These are phyloP conservation scores for Cyphomyrus plagiostoma DNA, from an alignment of 2,113 vertebrate genomes.

Conservation along the genomic window DNA sequence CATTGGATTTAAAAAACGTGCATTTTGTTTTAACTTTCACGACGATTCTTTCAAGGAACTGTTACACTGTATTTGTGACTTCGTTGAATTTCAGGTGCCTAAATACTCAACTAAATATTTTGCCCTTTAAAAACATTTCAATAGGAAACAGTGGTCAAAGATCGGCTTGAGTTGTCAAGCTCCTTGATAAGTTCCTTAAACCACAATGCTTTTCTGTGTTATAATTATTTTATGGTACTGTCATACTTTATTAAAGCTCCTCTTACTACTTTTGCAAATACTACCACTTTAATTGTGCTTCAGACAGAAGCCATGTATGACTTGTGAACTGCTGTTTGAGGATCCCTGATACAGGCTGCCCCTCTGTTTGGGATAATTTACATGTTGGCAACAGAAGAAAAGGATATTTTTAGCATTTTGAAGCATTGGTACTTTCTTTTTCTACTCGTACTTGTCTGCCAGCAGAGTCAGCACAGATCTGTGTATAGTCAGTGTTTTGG, in stretches of 20 bases:
- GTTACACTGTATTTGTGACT: background rate
- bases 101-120: background rate
- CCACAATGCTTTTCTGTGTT: background rate
- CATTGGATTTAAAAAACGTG: background rate
- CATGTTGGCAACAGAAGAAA: background rate
- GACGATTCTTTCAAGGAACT: background rate
- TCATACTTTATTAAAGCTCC: background rate
- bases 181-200: background rate
- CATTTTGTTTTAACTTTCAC: background rate
- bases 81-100: background rate
- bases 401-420: background rate
- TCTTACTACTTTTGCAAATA: background rate
- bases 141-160: background rate
- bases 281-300: background rate
- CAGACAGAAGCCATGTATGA: background rate
- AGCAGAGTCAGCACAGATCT: background rate
- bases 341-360: background rate
- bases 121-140: background rate
- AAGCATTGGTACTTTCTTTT: background rate
- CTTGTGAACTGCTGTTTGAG: background rate
- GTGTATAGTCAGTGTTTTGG: background rate
- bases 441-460: background rate
- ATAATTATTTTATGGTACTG: background rate
- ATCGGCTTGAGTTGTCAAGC: background rate
- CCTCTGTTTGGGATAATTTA: constrained; percentile 2